Evolutionary conservation across 1,140 invertebrate genomes (phyloP).

Genomic region (Papilio dardanus): DNA sequence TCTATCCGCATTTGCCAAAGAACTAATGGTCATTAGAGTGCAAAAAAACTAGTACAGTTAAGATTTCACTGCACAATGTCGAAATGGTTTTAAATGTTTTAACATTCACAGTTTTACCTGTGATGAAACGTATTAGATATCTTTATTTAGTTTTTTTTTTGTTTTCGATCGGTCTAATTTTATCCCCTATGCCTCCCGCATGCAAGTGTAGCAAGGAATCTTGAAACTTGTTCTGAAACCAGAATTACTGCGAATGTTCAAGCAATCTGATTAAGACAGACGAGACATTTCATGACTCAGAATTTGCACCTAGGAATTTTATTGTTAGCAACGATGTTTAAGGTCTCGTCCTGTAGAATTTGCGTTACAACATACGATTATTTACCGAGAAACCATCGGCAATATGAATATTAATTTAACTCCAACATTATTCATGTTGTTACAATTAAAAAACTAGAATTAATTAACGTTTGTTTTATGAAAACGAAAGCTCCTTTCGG

Average conservation of each 20-base stretch:
- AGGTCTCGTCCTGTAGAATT: background rate
- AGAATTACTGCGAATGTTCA: background rate
- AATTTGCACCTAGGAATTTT: no score
- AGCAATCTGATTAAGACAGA: background rate
- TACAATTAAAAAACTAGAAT: background rate
- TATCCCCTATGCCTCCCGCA: background rate
- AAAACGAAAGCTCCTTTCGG: conserved; percentile 18
- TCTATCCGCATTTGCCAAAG: background rate
- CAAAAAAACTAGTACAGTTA: conserved; percentile 22
- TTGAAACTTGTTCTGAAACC: conserved; percentile 16
- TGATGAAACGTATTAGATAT: conserved; percentile 4
- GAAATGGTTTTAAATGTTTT: conserved; percentile 6
- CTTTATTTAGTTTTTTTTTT: background rate
- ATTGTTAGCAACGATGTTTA: no score
- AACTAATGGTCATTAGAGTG: conserved; percentile 20
- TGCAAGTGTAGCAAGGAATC: background rate
- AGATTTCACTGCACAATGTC: conserved; percentile 9
- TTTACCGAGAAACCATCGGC: no score
- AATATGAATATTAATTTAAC: background rate
- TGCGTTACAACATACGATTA: background rate
- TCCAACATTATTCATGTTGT: background rate
- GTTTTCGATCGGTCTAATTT: background rate
- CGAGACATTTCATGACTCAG: background rate
- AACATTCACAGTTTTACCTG: background rate
- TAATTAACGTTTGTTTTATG: background rate